Conservation (phyloP, 2,888 invertebrate genomes). For the Luperina testacea region DNA sequence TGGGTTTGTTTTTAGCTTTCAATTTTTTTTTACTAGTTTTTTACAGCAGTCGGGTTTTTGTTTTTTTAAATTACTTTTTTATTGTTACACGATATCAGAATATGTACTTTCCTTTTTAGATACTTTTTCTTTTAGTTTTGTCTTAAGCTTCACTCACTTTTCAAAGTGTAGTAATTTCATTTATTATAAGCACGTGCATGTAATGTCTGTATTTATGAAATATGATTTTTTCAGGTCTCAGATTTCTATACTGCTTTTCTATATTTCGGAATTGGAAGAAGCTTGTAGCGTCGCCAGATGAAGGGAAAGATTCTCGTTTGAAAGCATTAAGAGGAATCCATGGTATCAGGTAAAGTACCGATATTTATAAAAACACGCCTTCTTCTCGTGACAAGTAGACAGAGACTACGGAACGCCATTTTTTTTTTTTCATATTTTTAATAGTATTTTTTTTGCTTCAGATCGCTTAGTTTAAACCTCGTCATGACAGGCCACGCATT, state of each 20-base stretch:
- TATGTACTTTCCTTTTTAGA: neutral
- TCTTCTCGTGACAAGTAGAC: neutral
- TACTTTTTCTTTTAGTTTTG: neutral
- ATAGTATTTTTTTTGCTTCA: slow-evolving; percentile 9
- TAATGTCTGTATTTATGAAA: neutral
- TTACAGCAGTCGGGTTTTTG: no score
- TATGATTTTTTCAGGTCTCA: slow-evolving; percentile 35
- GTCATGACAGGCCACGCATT: slow-evolving; percentile 51
- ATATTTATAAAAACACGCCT: no score
- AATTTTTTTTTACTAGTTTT: no score
- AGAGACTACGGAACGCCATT: neutral
- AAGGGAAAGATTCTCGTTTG: slow-evolving; percentile 38
- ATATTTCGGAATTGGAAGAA: slow-evolving; percentile 70
- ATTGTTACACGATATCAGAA: neutral
- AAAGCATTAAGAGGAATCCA: slow-evolving; percentile 63
- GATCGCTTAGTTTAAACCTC: neutral
- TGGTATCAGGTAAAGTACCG: slow-evolving; percentile 65
- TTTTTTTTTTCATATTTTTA: neutral
- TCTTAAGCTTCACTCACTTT: neutral
- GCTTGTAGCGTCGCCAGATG: slow-evolving; percentile 6
- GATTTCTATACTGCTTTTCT: slow-evolving; percentile 70
- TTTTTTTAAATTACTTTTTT: no score
- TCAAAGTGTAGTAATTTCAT: neutral
- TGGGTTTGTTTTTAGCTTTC: no score
- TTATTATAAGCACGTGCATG: neutral